Conservation (phyloP, 1,140 invertebrate species). For the Drosophila biarmipes region DNA sequence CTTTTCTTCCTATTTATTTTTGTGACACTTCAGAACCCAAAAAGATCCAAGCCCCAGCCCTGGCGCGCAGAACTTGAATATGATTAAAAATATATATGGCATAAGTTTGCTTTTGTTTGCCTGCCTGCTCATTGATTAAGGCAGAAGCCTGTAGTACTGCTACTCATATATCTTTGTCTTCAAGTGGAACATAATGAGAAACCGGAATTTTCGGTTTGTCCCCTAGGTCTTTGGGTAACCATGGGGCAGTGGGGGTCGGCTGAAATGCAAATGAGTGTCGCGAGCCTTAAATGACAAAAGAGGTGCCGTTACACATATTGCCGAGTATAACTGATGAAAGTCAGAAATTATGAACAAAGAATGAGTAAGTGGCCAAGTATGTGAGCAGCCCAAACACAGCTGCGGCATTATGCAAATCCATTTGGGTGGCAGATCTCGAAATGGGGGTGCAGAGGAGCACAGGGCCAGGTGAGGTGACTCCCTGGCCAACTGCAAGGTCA, state of each 20-base stretch:
- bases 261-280: conserved; percentile 47
- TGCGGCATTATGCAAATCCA: conserved; percentile 67
- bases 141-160: conserved; percentile 49
- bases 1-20: conserved; percentile 17
- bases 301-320: conserved; percentile 73
- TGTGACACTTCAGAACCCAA: conserved; percentile 1
- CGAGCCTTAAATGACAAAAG: conserved; percentile 63
- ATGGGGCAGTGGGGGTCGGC: background rate
- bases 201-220: conserved; percentile 62
- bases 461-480: conserved; percentile 46
- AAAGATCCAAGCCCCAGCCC: conserved; percentile 9
- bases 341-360: conserved; percentile 59
- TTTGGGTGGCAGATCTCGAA: conserved; percentile 54
- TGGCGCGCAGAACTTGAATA: conserved; percentile 47
- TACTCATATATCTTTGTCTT: conserved; percentile 41
- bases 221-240: conserved; percentile 20
- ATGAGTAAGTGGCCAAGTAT: conserved; percentile 59
- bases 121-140: conserved; percentile 56
- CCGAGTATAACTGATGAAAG: conserved; percentile 46
- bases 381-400: conserved; percentile 62
- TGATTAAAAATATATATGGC: conserved; percentile 24
- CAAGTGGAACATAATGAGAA: conserved; percentile 69
- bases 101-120: conserved; percentile 20
- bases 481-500: conserved; percentile 69
- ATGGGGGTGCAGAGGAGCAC: conserved; percentile 45